A percentile compares a stretch with the other conserved stretches of the same genome.
Evolutionary conservation across 2,797 vertebrate genomes (phyloP).

Genomic region (Thamnophis elegans): DNA sequence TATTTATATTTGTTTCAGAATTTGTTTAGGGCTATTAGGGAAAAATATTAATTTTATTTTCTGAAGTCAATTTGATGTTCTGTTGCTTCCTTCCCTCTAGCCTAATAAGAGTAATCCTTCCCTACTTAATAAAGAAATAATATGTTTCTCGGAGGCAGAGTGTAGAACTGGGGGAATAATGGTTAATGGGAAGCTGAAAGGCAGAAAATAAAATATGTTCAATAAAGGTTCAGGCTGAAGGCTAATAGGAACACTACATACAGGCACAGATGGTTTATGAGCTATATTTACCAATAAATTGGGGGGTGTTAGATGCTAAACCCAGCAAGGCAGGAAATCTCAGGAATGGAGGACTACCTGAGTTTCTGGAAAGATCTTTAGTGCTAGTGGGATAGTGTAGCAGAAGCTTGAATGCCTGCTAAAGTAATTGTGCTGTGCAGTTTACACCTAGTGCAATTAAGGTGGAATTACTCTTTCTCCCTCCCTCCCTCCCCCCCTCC

Average conservation of each 20-base stretch:
- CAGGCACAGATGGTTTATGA: constrained; percentile 28
- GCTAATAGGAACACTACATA: constrained; percentile 23
- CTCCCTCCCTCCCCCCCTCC: neutral
- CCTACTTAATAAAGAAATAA: neutral
- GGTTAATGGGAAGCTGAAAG: constrained; percentile 19
- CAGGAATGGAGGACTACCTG: neutral
- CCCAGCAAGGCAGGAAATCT: neutral
- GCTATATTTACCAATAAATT: constrained; percentile 44
- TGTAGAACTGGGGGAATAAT: constrained; percentile 8
- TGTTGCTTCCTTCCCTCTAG: neutral
- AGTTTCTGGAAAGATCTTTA: neutral
- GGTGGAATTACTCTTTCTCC: neutral
- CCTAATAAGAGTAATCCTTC: neutral
- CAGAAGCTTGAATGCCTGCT: neutral
- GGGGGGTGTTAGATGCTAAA: neutral
- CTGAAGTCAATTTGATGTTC: neutral
- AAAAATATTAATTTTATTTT: neutral
- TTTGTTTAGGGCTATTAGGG: neutral
- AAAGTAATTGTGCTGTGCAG: neutral
- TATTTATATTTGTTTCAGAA: neutral
- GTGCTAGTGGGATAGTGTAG: neutral
- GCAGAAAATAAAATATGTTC: constrained; percentile 7
- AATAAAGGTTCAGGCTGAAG: constrained; percentile 20
- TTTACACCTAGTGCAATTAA: neutral
- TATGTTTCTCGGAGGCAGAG: constrained; percentile 18